Base-by-base conservation (phyloP, 2,797 vertebrate species). In the Sardinella longiceps region DNA sequence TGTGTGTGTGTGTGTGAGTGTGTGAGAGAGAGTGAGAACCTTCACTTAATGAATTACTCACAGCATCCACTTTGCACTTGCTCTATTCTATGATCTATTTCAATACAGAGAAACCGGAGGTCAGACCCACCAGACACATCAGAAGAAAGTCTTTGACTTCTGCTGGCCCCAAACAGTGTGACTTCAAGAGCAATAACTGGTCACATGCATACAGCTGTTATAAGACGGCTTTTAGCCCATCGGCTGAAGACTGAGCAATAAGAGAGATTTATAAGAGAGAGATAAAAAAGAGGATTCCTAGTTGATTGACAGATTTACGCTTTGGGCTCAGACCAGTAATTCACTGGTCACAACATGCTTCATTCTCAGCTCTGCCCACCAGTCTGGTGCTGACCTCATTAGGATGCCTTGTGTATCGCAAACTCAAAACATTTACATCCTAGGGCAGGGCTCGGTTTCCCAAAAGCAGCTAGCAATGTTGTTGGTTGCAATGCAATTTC, bases 11-110 rank as follows among this genome's bases (percentile, higher is more conserved):
- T 7, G 82, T 58, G 81, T n/a, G 9, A 12, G 82, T 25, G 82
- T 70, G 15, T 23, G 23, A 51, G 86, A 60, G 77, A 39, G 77
- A 46, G 86, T 83, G 56, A 28, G 7, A 39, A 56, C 81, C 20
- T 60, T 82, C 82, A 81, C 28, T 33, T 70, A 28, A 70, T 11
- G 63, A 70, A 12, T 14, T 33, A 70, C 15, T 5, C 33, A 33
- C 30, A 39, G 66, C 3, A 5, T 1, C 30, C 15, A 15, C 37
- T 15, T 74, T 39, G 30, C 66, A 74, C 66, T 39, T 74, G 30
- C 30, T 39, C 18, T 37, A 30, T 70, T 37, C 30, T 37, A 30
- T 74, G 15, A 74, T 11, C 66, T 14, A 74, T 74, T 33, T 74
- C 30, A 74, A 39, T 5, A 74, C 66, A 74, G 5, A 20, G 30